Conservation (phyloP, 2,888 invertebrate species). For the Ligdia adustata region DNA sequence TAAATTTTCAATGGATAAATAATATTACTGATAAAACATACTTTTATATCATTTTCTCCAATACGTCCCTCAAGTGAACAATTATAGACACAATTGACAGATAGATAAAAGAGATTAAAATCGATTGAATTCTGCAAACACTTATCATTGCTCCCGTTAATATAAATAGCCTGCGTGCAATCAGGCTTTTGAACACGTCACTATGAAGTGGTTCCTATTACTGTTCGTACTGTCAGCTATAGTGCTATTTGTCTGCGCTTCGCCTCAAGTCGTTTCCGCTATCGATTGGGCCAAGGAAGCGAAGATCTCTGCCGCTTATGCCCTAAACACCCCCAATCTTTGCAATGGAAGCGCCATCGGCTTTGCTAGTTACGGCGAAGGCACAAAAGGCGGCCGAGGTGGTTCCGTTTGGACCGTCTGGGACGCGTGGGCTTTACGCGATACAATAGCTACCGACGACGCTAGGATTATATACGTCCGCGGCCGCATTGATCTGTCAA, state of each 20-base stretch:
- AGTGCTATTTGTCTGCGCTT: constrained; percentile 13
- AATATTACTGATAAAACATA: no score
- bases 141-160: no score
- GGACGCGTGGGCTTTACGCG: constrained; percentile 25
- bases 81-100: no score
- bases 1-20: no score
- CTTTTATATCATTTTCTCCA: no score
- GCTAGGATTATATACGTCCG: constrained; percentile 19
- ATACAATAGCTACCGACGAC: constrained; percentile 11
- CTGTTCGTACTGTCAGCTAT: constrained; percentile 12
- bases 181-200: no score
- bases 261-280: constrained; percentile 2
- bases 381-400: constrained; percentile 28
- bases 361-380: constrained; percentile 18
- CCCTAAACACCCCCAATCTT: constrained; percentile 3
- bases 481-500: constrained; percentile 26
- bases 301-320: not conserved
- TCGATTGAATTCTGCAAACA: no score
- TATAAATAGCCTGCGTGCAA: no score
- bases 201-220: constrained; percentile 17
- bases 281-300: not conserved
- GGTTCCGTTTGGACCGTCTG: constrained; percentile 29
- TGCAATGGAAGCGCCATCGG: constrained; percentile 9
- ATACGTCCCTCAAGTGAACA: no score
- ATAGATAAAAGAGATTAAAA: no score